Conservation (phyloP, 2,888 invertebrate species). For the Uropetala carovei region DNA sequence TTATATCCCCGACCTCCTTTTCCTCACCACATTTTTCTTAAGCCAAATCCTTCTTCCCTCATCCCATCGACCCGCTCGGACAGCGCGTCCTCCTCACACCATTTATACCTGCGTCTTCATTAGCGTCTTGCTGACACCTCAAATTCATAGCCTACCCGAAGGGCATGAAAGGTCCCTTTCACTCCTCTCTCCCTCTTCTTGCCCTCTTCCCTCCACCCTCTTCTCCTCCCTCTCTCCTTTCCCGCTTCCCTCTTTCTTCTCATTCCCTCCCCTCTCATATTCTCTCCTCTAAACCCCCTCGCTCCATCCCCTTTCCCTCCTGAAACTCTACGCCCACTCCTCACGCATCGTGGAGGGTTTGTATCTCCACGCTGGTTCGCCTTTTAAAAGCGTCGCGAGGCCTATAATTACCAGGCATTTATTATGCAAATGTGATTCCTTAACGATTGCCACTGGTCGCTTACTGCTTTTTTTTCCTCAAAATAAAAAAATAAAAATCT, state of each 20-base stretch:
- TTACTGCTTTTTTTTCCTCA: not conserved
- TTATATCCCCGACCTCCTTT: not conserved
- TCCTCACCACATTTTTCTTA: not conserved
- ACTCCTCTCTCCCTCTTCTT: not conserved
- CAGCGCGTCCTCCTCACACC: not conserved
- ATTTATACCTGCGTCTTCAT: conserved; percentile 44
- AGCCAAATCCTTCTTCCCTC: not conserved
- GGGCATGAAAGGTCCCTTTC: not conserved
- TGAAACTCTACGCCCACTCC: not conserved
- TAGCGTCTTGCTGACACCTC: conserved; percentile 55
- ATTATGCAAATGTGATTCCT: conserved; percentile 57
- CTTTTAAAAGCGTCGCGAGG: conserved; percentile 36
- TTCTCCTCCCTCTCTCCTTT: not conserved
- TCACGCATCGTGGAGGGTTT: not conserved
- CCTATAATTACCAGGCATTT: conserved; percentile 58
- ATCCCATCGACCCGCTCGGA: not conserved
- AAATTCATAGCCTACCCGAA: conserved; percentile 43
- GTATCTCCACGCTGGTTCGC: not conserved
- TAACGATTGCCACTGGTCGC: conserved; percentile 40
- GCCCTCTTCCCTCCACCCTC: not conserved
- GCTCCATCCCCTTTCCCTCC: not conserved
- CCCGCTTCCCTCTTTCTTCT: not conserved
- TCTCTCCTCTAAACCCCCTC: not conserved
- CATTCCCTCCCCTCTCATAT: not conserved
- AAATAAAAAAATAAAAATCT: not conserved